Conservation (phyloP, 2,888 invertebrate genomes). For the Tryphoninae sp. region DNA sequence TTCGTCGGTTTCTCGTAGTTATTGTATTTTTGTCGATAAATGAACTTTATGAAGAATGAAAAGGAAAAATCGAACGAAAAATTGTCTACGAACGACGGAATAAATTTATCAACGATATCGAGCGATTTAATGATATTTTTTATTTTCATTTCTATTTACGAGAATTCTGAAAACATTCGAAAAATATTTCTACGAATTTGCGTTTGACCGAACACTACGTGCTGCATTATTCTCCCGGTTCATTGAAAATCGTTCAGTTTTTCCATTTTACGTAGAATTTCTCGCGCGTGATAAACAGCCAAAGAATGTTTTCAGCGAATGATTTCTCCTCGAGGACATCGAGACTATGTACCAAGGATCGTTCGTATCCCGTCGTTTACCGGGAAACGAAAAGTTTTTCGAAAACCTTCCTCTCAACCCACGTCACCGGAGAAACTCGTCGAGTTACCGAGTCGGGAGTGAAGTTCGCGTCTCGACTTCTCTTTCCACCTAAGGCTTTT, state of each 20-base stretch:
- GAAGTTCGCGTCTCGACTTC: constrained; percentile 35
- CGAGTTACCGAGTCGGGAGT: constrained; percentile 16
- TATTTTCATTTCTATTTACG: neutral
- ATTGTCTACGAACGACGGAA: no score
- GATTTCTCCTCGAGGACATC: constrained; percentile 27
- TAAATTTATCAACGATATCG: neutral
- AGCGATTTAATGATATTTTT: neutral
- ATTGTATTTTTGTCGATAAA: no score
- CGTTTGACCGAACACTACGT: constrained; percentile 2
- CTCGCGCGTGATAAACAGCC: constrained; percentile 35
- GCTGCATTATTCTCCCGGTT: constrained; percentile 26
- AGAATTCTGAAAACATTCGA: constrained; percentile 10
- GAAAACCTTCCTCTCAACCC: neutral
- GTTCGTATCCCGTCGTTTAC: constrained; percentile 19
- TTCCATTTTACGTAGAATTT: neutral
- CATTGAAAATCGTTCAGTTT: constrained; percentile 11
- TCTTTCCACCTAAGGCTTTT: neutral
- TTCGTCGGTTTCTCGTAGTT: no score
- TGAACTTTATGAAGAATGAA: no score
- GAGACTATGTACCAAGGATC: constrained; percentile 12
- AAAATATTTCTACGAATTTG: constrained; percentile 11
- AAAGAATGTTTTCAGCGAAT: constrained; percentile 30
- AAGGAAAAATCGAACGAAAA: no score
- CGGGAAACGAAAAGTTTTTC: constrained; percentile 26
- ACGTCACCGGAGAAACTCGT: constrained; percentile 21